Percentiles rank a stretch among this genome's conserved stretches.
Conservation (phyloP, 2,797 vertebrate genomes). For the Sternotherus odoratus region DNA sequence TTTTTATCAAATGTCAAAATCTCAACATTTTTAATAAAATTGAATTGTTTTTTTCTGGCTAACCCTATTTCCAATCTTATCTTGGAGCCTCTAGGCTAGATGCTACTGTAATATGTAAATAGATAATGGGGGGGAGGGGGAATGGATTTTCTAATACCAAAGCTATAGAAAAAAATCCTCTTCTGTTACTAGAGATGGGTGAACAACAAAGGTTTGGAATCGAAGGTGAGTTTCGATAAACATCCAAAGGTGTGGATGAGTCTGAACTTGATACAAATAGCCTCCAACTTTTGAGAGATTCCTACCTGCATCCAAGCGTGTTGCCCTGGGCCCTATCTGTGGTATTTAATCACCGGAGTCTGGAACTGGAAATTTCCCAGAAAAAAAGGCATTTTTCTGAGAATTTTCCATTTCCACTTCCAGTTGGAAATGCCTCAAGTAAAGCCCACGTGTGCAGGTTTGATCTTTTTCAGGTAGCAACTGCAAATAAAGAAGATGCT, state of each 20-base stretch:
- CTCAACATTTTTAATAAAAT: neutral
- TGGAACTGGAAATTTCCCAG: constrained; percentile 57
- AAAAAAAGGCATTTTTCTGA: neutral
- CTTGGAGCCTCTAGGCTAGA: neutral
- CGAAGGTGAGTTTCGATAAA: constrained; percentile 48
- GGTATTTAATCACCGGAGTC: constrained; percentile 36
- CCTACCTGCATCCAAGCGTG: constrained; percentile 43
- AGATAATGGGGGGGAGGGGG: neutral
- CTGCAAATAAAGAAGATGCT: neutral
- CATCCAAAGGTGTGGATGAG: constrained; percentile 33
- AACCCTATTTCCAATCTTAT: neutral
- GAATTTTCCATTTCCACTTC: neutral
- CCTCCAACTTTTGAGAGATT: constrained; percentile 40
- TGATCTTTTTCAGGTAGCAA: neutral
- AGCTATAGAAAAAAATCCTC: constrained; percentile 33
- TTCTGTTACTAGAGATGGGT: constrained; percentile 19
- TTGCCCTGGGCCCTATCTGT: constrained; percentile 20
- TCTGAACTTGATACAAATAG: constrained; percentile 35
- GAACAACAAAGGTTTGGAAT: neutral
- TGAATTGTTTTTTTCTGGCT: neutral
- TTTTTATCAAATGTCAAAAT: neutral
- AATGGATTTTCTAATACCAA: constrained; percentile 31
- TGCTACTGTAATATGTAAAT: neutral
- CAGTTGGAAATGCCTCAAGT: constrained; percentile 32
- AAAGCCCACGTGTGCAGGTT: constrained; percentile 26